phyloP scores from a whole-genome alignment of 2,113 vertebrate genomes.

The Pungitius pungitius region DNA sequence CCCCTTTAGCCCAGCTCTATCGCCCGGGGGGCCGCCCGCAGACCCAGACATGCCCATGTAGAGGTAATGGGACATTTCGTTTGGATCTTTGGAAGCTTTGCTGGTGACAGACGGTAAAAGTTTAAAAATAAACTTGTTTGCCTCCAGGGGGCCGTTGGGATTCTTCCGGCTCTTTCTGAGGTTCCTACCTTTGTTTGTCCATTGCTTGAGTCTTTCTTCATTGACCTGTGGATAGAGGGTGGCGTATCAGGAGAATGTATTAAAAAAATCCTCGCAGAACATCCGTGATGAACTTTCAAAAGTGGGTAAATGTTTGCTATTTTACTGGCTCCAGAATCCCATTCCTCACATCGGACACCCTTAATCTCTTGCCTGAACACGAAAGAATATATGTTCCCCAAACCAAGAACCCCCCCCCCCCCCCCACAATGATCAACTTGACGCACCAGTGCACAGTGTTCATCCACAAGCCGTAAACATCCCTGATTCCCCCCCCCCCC shows the following conservation, averaged over 20 bases:
- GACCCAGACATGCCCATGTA: slow-evolving; percentile 58
- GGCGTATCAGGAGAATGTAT: not conserved
- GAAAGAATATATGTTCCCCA: not conserved
- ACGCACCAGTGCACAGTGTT: slow-evolving; percentile 14
- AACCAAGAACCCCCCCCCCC: not conserved
- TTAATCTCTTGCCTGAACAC: too few species aligned
- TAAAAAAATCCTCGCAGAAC: too few species aligned
- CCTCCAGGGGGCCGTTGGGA: not conserved
- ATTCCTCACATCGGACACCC: not conserved
- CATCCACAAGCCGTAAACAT: slow-evolving; percentile 57
- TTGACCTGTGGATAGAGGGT: not conserved
- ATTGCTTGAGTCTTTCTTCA: not conserved
- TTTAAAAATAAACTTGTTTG: slow-evolving; percentile 47
- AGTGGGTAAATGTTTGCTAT: slow-evolving; percentile 25
- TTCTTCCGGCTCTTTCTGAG: not conserved
- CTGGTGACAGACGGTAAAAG: slow-evolving; percentile 11
- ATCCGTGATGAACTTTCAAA: slow-evolving; percentile 26
- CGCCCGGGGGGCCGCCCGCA: slow-evolving; percentile 18
- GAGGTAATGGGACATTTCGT: slow-evolving; percentile 49
- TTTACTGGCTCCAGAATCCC: slow-evolving; percentile 25
- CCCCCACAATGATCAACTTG: not conserved
- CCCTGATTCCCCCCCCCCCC: slow-evolving; percentile 35
- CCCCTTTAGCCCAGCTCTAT: slow-evolving; percentile 47
- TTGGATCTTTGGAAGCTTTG: slow-evolving; percentile 32
- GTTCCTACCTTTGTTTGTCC: not conserved